Conservation (phyloP, 2,113 vertebrate genomes). For the Caracal caracal region DNA sequence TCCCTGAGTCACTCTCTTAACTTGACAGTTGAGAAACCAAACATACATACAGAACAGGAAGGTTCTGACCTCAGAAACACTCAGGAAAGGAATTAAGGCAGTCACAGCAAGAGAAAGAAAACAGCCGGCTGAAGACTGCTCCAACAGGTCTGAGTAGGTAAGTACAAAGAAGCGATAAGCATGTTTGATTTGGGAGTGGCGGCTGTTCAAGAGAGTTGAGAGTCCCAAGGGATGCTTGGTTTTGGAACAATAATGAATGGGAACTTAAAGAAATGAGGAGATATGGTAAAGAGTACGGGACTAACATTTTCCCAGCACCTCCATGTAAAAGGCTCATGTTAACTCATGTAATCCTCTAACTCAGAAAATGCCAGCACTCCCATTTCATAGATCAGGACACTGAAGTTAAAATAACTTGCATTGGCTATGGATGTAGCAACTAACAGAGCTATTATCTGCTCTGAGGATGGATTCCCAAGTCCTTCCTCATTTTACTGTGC, state of each 20-base stretch:
- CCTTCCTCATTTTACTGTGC: neutral
- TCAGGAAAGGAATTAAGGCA: neutral
- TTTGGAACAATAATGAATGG: neutral
- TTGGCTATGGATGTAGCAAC: neutral
- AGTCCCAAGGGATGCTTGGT: neutral
- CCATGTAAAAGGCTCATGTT: neutral
- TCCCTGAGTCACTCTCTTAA: neutral
- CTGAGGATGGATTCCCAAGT: neutral
- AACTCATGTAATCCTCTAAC: neutral
- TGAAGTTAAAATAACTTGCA: neutral
- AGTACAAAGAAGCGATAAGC: neutral
- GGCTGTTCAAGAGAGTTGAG: neutral
- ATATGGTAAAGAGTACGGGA: neutral
- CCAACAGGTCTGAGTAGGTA: neutral
- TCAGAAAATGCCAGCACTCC: neutral
- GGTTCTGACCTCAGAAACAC: neutral
- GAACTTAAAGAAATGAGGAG: neutral
- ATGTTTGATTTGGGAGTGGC: neutral
- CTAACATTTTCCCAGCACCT: neutral
- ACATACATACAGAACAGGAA: neutral
- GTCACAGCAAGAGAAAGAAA: neutral
- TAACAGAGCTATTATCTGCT: neutral
- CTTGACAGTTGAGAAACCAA: neutral
- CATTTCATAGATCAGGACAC: neutral
- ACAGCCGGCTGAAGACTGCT: neutral